Conservation (phyloP, 1,140 invertebrate species). For the Drosophila ohnishii region DNA sequence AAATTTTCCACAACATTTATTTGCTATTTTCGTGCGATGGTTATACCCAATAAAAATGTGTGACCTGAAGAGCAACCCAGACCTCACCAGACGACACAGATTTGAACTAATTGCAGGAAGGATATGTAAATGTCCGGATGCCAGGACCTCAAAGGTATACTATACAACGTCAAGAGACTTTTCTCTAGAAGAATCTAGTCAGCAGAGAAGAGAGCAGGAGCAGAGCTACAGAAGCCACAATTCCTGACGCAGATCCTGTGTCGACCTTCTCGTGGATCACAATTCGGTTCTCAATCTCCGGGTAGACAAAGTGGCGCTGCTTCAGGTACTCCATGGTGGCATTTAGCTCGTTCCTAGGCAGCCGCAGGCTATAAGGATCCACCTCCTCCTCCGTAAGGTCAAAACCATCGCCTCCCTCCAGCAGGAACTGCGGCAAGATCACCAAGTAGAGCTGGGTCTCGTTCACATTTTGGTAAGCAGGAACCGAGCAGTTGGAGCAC, state of each 20-base stretch:
- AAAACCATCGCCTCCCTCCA: conserved; percentile 67
- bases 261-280: conserved; percentile 40
- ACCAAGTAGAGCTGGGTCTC: conserved; percentile 84
- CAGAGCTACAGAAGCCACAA: conserved; percentile 45
- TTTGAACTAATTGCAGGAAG: background rate
- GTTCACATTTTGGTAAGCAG: conserved; percentile 82
- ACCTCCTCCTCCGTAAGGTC: conserved; percentile 26
- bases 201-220: conserved; percentile 42
- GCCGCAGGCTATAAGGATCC: conserved; percentile 15
- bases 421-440: conserved; percentile 78
- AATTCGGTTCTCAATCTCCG: conserved; percentile 84
- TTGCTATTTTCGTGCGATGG: conserved; percentile 12
- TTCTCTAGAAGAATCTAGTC: conserved; percentile 30
- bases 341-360: conserved; percentile 52
- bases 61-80: background rate
- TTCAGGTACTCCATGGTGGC: conserved; percentile 59
- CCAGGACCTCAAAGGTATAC: background rate
- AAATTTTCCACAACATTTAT: conserved; percentile 38
- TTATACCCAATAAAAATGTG: background rate
- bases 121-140: background rate
- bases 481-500: conserved; percentile 84
- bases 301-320: conserved; percentile 82
- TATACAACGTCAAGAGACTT: background rate
- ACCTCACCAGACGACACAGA: conserved; percentile 1
- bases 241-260: conserved; percentile 12